phyloP scores from a whole-genome alignment of 1,140 invertebrate genomes.

The Lutraria rhynchaena region DNA sequence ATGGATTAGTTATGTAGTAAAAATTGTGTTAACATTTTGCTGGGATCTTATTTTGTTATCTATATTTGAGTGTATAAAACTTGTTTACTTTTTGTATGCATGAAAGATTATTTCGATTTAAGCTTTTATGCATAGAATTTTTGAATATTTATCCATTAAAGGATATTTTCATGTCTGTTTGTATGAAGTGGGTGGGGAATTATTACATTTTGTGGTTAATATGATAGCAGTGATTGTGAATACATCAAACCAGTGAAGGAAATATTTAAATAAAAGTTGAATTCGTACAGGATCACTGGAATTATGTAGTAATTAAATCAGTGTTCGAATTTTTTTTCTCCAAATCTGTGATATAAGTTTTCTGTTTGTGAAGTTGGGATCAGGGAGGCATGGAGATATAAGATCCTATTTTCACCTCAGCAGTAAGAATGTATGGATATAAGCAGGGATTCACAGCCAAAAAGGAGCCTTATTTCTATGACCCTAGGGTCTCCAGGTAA shows the following conservation, averaged over 20 bases:
- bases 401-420: not conserved
- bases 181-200: not conserved
- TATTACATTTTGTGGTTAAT: too few relatives aligned
- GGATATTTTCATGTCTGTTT: not conserved
- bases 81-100: not conserved
- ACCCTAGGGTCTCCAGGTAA: slow-evolving; percentile 72
- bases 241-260: too few relatives aligned
- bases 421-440: slow-evolving; percentile 55
- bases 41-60: too few relatives aligned
- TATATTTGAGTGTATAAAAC: too few relatives aligned
- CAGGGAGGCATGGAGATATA: slow-evolving; percentile 7
- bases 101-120: not conserved
- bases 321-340: too few relatives aligned
- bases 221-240: too few relatives aligned
- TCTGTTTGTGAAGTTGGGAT: not conserved
- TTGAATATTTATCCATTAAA: not conserved
- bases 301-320: too few relatives aligned
- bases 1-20: too few relatives aligned
- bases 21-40: too few relatives aligned
- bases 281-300: too few relatives aligned
- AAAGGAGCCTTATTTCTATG: slow-evolving; percentile 75
- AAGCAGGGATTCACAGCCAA: slow-evolving; percentile 58
- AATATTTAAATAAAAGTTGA: too few relatives aligned
- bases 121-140: not conserved
- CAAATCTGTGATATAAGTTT: slow-evolving; percentile 26